Conservation (phyloP, 2,888 invertebrate species). For the Caenorhabditis macrosperma region DNA sequence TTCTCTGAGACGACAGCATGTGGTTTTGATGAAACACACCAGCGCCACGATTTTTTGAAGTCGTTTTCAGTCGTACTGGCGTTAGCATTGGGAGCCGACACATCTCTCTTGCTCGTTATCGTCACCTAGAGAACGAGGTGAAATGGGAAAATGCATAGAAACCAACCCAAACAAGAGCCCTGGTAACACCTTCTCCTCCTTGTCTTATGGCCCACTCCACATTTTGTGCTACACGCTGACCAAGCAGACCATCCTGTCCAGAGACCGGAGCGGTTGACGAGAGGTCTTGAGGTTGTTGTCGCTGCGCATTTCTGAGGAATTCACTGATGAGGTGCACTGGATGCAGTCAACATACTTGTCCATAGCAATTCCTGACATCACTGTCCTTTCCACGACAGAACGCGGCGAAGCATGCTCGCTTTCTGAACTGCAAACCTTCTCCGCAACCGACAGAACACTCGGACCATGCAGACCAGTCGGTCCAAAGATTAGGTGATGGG, state of each 20-base stretch:
- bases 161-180: slow-evolving; percentile 47
- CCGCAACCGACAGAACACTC: slow-evolving; percentile 62
- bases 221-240: slow-evolving; percentile 58
- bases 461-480: slow-evolving; percentile 62
- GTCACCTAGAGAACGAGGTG: slow-evolving; percentile 27
- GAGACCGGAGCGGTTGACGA: slow-evolving; percentile 31
- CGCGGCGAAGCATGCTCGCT: slow-evolving; percentile 54
- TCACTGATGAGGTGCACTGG: background rate
- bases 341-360: slow-evolving; percentile 26
- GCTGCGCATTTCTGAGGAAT: slow-evolving; percentile 12
- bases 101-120: slow-evolving; percentile 53
- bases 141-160: background rate
- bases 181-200: slow-evolving; percentile 59
- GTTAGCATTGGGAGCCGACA: slow-evolving; percentile 40
- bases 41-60: slow-evolving; percentile 15
- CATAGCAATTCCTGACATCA: slow-evolving; percentile 52
- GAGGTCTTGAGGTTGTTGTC: slow-evolving; percentile 20
- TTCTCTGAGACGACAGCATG: slow-evolving; percentile 39
- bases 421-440: slow-evolving; percentile 55
- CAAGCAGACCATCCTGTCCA: slow-evolving; percentile 62
- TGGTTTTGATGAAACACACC: slow-evolving; percentile 46
- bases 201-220: slow-evolving; percentile 49
- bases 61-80: slow-evolving; percentile 1
- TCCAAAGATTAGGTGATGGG: slow-evolving; percentile 38
- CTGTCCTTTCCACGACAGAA: slow-evolving; percentile 62